Evolutionary conservation across 2,888 invertebrate genomes (phyloP), one percentile per base, ranked within the genome.

Genomic region (Tetropium fuscum): DNA sequence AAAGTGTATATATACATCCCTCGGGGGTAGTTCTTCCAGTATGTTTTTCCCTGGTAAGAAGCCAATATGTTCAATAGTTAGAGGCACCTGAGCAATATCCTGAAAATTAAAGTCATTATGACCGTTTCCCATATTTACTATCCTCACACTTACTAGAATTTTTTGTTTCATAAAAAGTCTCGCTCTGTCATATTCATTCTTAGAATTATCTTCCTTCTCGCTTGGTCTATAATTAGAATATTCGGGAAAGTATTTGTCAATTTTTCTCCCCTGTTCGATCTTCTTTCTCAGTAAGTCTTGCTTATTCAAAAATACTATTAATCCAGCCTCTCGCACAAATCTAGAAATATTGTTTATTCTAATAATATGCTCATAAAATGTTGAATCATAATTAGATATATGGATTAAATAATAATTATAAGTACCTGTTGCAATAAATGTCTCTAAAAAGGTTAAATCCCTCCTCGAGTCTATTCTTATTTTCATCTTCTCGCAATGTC

Each of bases 281-380:
- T 94, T 94, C 43, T 85, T 84, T 67, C 89, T 86, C 48, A 94
- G 82, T 1, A 92, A 81, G 76, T 94, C 93, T 74, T 92, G 92
- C 77, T 94, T 94, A 79, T 94, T 94, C 27, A 94, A 84, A 79
- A 94, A 94, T 5, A 94, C 87, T 44, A 94, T 91, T 32, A 93
- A 82, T 1, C 92, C 93, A 0, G 92, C 89, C 65, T 88, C 87
- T 58, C 89, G 81, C 0, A 94, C 84, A 74, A 91, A 94, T 64
- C 90, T 90, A 78, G 1, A 76, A 75, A 41, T 3, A 16, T 47
- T 15, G 3, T 11, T 22, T 34, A 10, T 13, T 34, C 10, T 13
- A 13, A 34, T 13, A 2, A 15, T 8, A 36, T 2, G 7, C 1
- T 16, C 2, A 36, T 8, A 36, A 3, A 10, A 13, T 13, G 11